Evolutionary conservation across 2,797 vertebrate species (phyloP), one percentile per base, ranked within the genome.

Genomic region (Gymnocypris eckloni): DNA sequence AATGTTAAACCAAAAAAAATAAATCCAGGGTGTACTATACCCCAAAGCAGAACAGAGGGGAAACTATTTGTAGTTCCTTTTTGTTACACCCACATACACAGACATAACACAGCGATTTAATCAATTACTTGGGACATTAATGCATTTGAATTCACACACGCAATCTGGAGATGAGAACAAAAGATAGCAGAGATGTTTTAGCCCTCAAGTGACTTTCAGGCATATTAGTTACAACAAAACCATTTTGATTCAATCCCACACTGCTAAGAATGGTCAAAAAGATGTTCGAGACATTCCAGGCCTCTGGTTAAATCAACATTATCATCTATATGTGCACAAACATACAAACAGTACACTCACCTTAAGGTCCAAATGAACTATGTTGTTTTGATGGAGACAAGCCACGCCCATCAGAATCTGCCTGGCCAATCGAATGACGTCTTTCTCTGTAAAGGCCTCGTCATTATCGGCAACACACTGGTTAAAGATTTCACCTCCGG

Each of bases 291-390:
- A 61, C 54, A 64, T 45, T 28, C 10, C n/a, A 66, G 41, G 59
- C 41, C n/a, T 18, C 39, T 1, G 9, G 20, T 39, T 25, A 2
- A 41, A 79, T 28, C 13, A 11, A 9, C 15, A 64, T 59, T 0
- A n/a, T 41, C 6, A 28, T 20, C 16, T 33, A 33, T 28, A 9
- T 2, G 2, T 2, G 15, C 22, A 18, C 43, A 33, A 80, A 41
- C 61, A 71, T 20, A 79, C 79, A 41, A 20, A 61, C 39, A 37
- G 20, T 7, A 12, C 20, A 37, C 94, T 93, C 84, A 97, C 96
- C 91, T 97, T 97, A 78, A 97, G 90, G 88, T 97, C 96, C 69
- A 97, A 92, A 86, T 97, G 96, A 77, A 97, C 96, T 45, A 97
- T 93, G 8, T 94, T 95, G 91, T 92, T 96, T 67, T 91, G 88